Evolutionary conservation across 1,140 invertebrate species (phyloP), one percentile per base, ranked within the genome.

Genomic region (Arctopsyche grandis): DNA sequence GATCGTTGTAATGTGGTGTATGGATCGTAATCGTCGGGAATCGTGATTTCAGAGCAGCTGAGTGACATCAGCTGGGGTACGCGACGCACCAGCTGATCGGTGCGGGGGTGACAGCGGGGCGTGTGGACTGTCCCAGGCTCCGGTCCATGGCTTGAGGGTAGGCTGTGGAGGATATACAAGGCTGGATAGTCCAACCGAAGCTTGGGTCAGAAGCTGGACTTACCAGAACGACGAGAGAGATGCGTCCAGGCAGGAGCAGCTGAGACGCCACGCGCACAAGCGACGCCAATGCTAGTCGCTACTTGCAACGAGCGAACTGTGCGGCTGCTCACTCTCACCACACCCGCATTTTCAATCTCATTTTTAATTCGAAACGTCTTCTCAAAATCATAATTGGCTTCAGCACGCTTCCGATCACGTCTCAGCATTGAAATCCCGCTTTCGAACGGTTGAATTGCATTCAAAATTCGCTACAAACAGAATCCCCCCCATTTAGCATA

Each of bases 221-320:
- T 52, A 14, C 10, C 16, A 52, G 12, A 77, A 79, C 80, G 1
- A 69, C 69, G 77, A 76, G 84, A 78, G 80, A 77, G 78, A 63
- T 77, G 82, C 80, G 80, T 56, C 60, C 82, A 83, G 84, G 81
- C 58, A 76, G n/a, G 79, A 75, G 79, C 83, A 82, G 83, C 79
- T 71, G 63, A 52, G 84, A 84, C 84, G 84, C 80, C 63, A 66
- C 85, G 79, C 79, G 83, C 84, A 87, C 85, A 84, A 84, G 84
- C 85, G 84, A 82, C 82, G 85, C 84, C 84, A 83, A 81, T 84
- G 7, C 29, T 38, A 1, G 29, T 38, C 1, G 3, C 1, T 38
- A 38, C 29, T 38, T 38, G 29, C 7, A 38, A 7, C 29, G 1
- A 76, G 84, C 63, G 7, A n/a, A n/a, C n/a, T n/a, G n/a, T n/a